Conservation (phyloP, 2,113 vertebrate genomes). For the Semicossyphus pulcher region DNA sequence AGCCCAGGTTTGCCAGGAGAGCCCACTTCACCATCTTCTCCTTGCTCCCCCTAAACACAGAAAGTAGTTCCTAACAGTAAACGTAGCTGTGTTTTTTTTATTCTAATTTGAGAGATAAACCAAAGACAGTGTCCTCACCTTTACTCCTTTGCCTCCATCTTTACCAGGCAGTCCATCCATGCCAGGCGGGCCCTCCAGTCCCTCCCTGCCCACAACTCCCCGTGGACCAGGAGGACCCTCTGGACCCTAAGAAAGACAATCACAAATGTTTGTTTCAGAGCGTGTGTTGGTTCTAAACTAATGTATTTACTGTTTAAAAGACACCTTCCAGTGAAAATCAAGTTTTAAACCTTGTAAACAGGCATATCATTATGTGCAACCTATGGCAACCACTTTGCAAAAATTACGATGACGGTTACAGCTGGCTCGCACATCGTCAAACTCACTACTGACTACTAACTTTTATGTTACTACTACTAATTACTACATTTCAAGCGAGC, state of each 20-base stretch:
- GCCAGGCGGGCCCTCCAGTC: conserved; percentile 88
- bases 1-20: conserved; percentile 85
- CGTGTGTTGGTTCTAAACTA: neutral
- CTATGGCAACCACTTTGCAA: too few species aligned
- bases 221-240: conserved; percentile 88
- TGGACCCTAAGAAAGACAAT: conserved; percentile 80
- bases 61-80: neutral
- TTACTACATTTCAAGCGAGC: too few species aligned
- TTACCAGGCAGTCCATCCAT: conserved; percentile 87
- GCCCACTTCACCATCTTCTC: conserved; percentile 89
- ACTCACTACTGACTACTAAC: too few species aligned
- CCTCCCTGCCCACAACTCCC: conserved; percentile 92
- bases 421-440: too few species aligned
- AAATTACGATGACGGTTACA: too few species aligned
- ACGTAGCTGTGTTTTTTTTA: neutral
- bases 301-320: too few species aligned
- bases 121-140: conserved; percentile 78
- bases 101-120: neutral
- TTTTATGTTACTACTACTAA: too few species aligned
- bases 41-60: conserved; percentile 90
- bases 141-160: conserved; percentile 86
- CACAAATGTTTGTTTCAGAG: neutral
- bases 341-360: too few species aligned
- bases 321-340: too few species aligned
- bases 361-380: too few species aligned